Conservation (phyloP, 2,113 vertebrate species). For the Mohoua ochrocephala region DNA sequence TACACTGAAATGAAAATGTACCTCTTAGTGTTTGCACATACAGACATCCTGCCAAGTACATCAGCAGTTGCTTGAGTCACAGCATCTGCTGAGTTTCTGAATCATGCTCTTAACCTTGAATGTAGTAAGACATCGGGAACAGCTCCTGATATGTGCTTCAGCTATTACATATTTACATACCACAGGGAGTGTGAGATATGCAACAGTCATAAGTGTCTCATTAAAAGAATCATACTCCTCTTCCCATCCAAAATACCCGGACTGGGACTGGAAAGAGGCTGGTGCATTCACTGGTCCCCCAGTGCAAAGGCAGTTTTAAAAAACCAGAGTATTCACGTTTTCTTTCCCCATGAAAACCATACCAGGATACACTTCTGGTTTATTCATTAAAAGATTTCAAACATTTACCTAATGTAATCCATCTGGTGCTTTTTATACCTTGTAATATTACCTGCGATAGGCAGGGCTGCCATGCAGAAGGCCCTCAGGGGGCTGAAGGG, state of each 20-base stretch:
- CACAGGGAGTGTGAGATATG: neutral
- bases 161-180: neutral
- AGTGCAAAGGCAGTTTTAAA: neutral
- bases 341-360: neutral
- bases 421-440: neutral
- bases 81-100: slow-evolving; percentile 58
- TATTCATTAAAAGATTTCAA: neutral
- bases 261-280: neutral
- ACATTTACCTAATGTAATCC: neutral
- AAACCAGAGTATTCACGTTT: accelerated
- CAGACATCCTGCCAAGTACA: slow-evolving; percentile 44
- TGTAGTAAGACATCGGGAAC: slow-evolving; percentile 14
- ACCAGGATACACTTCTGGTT: neutral
- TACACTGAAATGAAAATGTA: slow-evolving; percentile 20
- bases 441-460: neutral
- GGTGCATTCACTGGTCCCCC: neutral
- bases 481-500: neutral
- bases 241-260: neutral
- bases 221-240: neutral
- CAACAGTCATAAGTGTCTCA: neutral
- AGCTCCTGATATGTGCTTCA: neutral
- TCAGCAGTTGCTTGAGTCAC: slow-evolving; percentile 58
- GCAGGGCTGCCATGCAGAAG: neutral
- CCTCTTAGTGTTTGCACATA: slow-evolving; percentile 46
- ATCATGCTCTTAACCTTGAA: slow-evolving; percentile 37